Percentiles rank a stretch among this genome's conserved stretches.
Conservation (phyloP, 2,113 vertebrate genomes). For the Cyprinodon tularosa region DNA sequence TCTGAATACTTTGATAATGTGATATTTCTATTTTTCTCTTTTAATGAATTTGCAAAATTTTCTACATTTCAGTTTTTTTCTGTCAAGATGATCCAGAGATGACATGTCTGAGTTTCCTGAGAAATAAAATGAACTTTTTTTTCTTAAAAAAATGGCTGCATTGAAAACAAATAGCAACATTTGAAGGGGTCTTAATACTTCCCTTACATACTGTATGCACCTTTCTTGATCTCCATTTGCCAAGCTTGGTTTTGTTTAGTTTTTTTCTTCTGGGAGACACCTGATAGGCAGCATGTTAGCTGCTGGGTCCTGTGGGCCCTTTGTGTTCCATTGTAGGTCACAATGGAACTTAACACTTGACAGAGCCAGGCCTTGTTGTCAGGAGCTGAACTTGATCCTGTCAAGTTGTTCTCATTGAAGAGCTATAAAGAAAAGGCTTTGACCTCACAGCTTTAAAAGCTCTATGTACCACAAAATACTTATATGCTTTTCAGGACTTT, state of each 20-base stretch:
- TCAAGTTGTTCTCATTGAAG: slow-evolving; percentile 73
- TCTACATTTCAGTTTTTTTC: too few relatives aligned
- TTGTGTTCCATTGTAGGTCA: slow-evolving; percentile 77
- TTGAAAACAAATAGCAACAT: too few relatives aligned
- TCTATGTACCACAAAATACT: slow-evolving; percentile 43
- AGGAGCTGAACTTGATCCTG: slow-evolving; percentile 81
- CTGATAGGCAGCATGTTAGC: slow-evolving; percentile 51
- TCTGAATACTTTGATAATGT: too few relatives aligned
- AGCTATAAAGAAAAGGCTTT: slow-evolving; percentile 69
- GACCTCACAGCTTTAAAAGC: slow-evolving; percentile 61
- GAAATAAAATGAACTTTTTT: too few relatives aligned
- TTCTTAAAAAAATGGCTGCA: too few relatives aligned
- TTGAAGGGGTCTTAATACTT: too few relatives aligned
- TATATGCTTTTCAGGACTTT: slow-evolving; percentile 30
- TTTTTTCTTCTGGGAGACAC: slow-evolving; percentile 52
- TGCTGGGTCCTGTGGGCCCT: slow-evolving; percentile 58
- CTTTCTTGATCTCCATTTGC: slow-evolving; percentile 56
- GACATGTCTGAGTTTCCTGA: too few relatives aligned
- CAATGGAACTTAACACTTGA: slow-evolving; percentile 84
- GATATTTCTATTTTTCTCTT: too few relatives aligned
- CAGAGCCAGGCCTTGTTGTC: slow-evolving; percentile 76
- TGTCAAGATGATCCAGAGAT: too few relatives aligned
- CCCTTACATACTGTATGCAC: neutral
- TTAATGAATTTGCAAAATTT: too few relatives aligned
- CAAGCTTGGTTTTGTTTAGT: slow-evolving; percentile 25